A percentile compares a stretch with the other conserved stretches of the same genome.
Evolutionary conservation across 2,888 invertebrate species (phyloP).

Genomic region (Alloplasta piceator): DNA sequence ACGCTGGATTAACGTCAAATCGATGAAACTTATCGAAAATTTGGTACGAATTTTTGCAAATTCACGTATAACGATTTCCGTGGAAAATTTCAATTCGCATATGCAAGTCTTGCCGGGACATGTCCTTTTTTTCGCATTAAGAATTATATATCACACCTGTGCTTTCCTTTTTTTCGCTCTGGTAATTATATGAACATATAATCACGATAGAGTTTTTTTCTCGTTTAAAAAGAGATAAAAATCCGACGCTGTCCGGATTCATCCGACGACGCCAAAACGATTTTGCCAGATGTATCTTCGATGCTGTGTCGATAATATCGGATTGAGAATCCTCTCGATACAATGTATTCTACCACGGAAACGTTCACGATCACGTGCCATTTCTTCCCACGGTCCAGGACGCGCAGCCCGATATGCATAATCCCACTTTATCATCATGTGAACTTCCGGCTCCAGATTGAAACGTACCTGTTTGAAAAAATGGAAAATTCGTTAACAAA

Average conservation of each 20-base stretch:
- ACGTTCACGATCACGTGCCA: conserved; percentile 84
- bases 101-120: background rate
- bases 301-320: conserved; percentile 83
- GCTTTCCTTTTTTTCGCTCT: conserved; percentile 8
- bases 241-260: conserved; percentile 3
- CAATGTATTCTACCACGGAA: conserved; percentile 83
- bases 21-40: conserved; percentile 40
- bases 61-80: background rate
- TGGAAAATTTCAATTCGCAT: conserved; percentile 1
- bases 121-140: conserved; percentile 10
- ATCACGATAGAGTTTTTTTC: background rate
- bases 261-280: conserved; percentile 77
- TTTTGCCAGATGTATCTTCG: conserved; percentile 83
- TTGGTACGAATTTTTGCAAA: background rate
- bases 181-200: background rate
- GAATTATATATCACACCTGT: conserved; percentile 7
- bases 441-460: conserved; percentile 82
- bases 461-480: conserved; percentile 84
- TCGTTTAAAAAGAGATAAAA: conserved; percentile 12
- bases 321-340: conserved; percentile 80
- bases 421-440: conserved; percentile 85
- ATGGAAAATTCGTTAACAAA: too few relatives aligned
- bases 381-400: conserved; percentile 86
- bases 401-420: conserved; percentile 85
- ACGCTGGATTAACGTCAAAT: conserved; percentile 29